phyloP scores from a whole-genome alignment of 2,113 vertebrate genomes.

The Varanus salvator region DNA sequence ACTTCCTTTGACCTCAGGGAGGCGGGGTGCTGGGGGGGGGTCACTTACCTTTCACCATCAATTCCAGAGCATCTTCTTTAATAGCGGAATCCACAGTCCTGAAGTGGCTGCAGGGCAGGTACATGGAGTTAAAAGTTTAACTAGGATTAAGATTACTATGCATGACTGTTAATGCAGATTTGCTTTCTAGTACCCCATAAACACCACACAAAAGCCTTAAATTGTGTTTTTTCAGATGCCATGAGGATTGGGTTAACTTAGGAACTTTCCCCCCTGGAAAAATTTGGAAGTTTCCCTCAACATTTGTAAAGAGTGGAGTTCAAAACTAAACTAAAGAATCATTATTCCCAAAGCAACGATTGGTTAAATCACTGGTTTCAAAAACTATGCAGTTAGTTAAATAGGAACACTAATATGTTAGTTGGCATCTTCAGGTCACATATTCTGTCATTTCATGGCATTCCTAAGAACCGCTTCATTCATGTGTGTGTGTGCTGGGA shows the following conservation, averaged over 20 bases:
- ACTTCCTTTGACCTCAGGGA: background rate
- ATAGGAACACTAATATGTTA: background rate
- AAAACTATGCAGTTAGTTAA: background rate
- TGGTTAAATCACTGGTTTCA: background rate
- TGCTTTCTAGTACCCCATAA: background rate
- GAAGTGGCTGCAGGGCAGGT: conserved; percentile 80
- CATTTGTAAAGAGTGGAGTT: background rate
- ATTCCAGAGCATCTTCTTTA: conserved; percentile 89
- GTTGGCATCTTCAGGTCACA: background rate
- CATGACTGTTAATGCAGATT: background rate
- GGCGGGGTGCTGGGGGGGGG: no score
- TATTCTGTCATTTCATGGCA: background rate
- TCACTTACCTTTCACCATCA: conserved; percentile 85
- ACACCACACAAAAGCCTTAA: background rate
- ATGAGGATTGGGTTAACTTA: background rate
- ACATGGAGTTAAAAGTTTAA: conserved; percentile 28
- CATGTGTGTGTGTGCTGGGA: background rate
- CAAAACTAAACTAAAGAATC: background rate
- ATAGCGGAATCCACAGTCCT: conserved; percentile 73
- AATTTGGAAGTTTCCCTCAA: background rate
- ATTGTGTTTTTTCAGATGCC: no score
- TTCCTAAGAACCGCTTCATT: background rate
- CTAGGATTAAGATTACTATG: background rate
- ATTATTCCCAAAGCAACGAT: background rate
- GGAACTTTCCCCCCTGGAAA: background rate